Evolutionary conservation across 2,113 vertebrate genomes (phyloP).

Genomic region (Rhynchopsitta pachyrhyncha): DNA sequence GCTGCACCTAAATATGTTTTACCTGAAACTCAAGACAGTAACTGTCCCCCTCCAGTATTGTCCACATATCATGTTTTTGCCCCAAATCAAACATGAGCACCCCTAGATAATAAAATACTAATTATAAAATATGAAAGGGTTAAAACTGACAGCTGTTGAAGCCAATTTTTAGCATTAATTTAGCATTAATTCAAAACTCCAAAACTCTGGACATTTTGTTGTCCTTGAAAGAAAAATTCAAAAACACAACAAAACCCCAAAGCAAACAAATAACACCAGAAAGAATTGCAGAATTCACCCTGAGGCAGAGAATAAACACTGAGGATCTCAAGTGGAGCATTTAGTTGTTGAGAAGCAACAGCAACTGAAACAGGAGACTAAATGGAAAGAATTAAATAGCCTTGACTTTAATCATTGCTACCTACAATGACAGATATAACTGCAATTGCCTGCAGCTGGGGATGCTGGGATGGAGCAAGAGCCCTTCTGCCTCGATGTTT

Average conservation of each 20-base stretch:
- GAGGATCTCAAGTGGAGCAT: conserved; percentile 31
- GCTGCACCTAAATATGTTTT: background rate
- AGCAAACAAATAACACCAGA: conserved; percentile 2
- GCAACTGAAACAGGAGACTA: conserved; percentile 4
- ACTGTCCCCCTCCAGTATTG: background rate
- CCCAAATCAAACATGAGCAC: background rate
- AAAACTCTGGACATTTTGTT: background rate
- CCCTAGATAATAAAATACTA: background rate
- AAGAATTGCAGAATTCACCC: conserved; percentile 18
- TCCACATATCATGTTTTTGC: background rate
- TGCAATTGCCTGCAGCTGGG: background rate
- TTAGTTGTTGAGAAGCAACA: conserved; percentile 1
- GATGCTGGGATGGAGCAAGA: background rate
- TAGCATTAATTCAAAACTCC: background rate
- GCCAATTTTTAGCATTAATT: conserved; percentile 23
- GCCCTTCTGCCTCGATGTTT: background rate
- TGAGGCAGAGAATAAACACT: background rate
- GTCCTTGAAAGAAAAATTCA: background rate
- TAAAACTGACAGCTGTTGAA: background rate
- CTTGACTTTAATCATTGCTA: background rate
- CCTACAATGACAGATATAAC: background rate
- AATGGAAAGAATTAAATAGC: background rate
- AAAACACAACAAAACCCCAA: background rate
- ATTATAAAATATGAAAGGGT: background rate
- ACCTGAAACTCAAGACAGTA: background rate